Evolutionary conservation across 2,113 vertebrate species (phyloP).

Genomic region (Ursus arctos): DNA sequence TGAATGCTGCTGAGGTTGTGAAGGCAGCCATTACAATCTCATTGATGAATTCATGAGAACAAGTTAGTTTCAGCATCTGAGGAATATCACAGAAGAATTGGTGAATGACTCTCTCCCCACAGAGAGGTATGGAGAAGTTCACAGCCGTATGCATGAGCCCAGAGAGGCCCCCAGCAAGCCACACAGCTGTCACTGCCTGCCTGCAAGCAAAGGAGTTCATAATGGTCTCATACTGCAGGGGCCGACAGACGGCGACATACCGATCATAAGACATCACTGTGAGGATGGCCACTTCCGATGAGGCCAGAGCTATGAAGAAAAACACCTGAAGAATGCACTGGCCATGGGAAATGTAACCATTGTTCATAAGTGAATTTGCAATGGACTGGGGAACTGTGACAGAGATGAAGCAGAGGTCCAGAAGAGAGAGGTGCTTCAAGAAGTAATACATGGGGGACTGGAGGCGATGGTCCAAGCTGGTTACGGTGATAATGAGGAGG

Average conservation of each 20-base stretch:
- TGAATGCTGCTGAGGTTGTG: slow-evolving; percentile 48
- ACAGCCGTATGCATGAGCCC: slow-evolving; percentile 52
- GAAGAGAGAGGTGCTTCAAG: slow-evolving; percentile 73
- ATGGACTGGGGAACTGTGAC: slow-evolving; percentile 79
- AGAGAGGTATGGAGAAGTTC: slow-evolving; percentile 75
- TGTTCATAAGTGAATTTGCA: slow-evolving; percentile 54
- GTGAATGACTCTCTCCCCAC: slow-evolving; percentile 60
- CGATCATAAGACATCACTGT: slow-evolving; percentile 79
- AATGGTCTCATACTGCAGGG: slow-evolving; percentile 63
- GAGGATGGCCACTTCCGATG: slow-evolving; percentile 76
- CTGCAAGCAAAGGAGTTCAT: slow-evolving; percentile 58
- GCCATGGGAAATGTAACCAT: slow-evolving; percentile 55
- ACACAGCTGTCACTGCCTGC: slow-evolving; percentile 50
- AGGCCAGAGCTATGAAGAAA: slow-evolving; percentile 74
- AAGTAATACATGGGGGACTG: slow-evolving; percentile 81
- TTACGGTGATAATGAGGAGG: slow-evolving; percentile 68
- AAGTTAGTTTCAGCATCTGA: slow-evolving; percentile 74
- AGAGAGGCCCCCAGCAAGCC: slow-evolving; percentile 66
- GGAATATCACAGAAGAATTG: slow-evolving; percentile 81
- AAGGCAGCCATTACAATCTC: slow-evolving; percentile 67
- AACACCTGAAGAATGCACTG: slow-evolving; percentile 77
- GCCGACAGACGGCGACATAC: slow-evolving; percentile 72
- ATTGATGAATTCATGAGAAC: slow-evolving; percentile 60
- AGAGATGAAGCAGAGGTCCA: slow-evolving; percentile 78
- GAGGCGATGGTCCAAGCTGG: slow-evolving; percentile 56